Evolutionary conservation across 2,113 vertebrate species (phyloP), one percentile per base, ranked within the genome.

Genomic region (Alces alces): DNA sequence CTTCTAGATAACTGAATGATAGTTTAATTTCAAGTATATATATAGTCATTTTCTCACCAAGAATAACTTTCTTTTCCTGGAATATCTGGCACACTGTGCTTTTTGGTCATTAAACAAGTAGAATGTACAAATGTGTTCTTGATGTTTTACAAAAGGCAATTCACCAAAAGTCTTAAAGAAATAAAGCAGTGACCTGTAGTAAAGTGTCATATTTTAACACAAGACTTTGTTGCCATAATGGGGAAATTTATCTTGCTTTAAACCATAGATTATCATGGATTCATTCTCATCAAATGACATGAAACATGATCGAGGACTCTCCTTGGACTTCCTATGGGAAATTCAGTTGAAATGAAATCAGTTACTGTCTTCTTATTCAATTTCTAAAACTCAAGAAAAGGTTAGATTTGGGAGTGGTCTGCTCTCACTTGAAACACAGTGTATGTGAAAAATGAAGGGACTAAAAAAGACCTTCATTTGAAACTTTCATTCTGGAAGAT

Each of bases 321-420:
- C 54, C 43, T 25, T 0, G 3, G 78, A 3, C 43, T 70, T 92
- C 78, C 78, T 52, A 30, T 58, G 76, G 92, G 61, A 97, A 97
- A 96, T 79, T 80, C 70, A 76, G 78, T 61, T 55, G 36, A 92
- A 91, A 95, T 82, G 25, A 94, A 93, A 91, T 86, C 82, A 84
- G 47, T 82, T 73, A 70, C 73, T 91, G 47, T 83, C 27, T 43
- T 84, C 84, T 93, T 28, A 93, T 54, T 95, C 57, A 93, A 91
- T 86, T 90, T 89, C 83, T 93, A 89, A 91, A 97, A 91, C 54
- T 95, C 60, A 82, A 47, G 70, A 85, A 95, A 94, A 96, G 61
- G 33, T 92, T 64, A 86, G 23, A 80, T 54, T 64, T 70, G 8
- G 13, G 36, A 39, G 13, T 73, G 33, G 39, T 91, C 86, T 64